A percentile compares a stretch with the other conserved stretches of the same genome.
These are phyloP conservation scores for Ochotona curzoniae DNA, from an alignment of 2,113 vertebrate species.

Conservation along the genomic window DNA sequence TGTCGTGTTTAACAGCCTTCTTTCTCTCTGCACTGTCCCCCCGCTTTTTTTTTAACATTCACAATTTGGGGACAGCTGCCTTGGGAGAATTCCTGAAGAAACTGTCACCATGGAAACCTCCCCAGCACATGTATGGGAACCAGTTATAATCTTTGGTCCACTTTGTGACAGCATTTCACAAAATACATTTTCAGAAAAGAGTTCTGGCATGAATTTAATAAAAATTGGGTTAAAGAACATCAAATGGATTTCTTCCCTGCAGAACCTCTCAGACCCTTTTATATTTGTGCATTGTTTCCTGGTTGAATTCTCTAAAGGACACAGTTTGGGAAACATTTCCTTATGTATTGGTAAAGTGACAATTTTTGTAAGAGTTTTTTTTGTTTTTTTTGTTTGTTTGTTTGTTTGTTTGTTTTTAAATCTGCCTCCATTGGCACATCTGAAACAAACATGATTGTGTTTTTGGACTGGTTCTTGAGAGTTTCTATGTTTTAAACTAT, in stretches of 20 bases:
- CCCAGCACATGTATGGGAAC: background rate
- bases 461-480: conserved; percentile 16
- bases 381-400: too few relatives aligned
- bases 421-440: background rate
- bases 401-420: too few relatives aligned
- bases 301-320: conserved; percentile 30
- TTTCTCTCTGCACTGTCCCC: background rate
- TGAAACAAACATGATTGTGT: conserved; percentile 39
- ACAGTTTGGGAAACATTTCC: conserved; percentile 7
- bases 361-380: conserved; percentile 56
- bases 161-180: background rate
- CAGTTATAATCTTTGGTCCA: background rate
- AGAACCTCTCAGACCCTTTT: conserved; percentile 3
- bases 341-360: conserved; percentile 40
- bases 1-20: background rate
- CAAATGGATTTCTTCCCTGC: background rate
- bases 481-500: conserved; percentile 15
- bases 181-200: background rate
- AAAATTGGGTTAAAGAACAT: background rate
- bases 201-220: background rate
- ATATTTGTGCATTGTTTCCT: conserved; percentile 32
- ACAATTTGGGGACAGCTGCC: background rate
- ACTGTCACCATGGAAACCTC: background rate
- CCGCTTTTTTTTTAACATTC: background rate
- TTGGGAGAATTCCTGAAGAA: background rate